phyloP scores from a whole-genome alignment of 2,888 invertebrate species.

The Harmothoe impar region DNA sequence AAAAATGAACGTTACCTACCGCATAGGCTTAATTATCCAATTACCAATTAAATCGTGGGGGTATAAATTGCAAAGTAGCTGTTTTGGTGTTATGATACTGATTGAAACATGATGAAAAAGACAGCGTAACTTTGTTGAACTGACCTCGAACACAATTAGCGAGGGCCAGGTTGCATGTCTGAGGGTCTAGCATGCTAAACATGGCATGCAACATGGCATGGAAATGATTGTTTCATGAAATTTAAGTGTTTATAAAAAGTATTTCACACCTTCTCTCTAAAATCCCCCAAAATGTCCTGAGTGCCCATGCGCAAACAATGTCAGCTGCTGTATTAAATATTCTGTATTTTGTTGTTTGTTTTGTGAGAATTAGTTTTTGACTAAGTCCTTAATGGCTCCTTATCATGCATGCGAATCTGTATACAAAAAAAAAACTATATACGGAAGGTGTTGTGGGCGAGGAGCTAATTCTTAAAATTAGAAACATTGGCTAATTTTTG shows the following conservation, averaged over 20 bases:
- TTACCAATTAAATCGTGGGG: not conserved
- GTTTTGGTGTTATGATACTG: not conserved
- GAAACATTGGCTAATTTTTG: too few species aligned
- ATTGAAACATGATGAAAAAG: not conserved
- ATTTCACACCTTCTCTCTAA: not conserved
- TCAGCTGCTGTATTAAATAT: not conserved
- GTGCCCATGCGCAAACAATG: not conserved
- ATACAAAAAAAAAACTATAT: too few species aligned
- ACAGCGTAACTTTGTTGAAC: not conserved
- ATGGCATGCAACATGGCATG: not conserved
- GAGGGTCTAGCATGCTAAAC: not conserved
- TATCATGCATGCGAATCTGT: too few species aligned
- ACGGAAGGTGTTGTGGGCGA: too few species aligned
- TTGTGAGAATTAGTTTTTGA: too few species aligned
- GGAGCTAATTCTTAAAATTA: too few species aligned
- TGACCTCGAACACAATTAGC: not conserved
- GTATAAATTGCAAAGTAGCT: not conserved
- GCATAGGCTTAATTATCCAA: not conserved
- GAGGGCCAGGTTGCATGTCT: constrained; percentile 5
- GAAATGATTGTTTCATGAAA: not conserved
- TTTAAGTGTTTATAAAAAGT: not conserved
- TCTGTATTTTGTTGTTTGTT: too few species aligned
- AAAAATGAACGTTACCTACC: not conserved
- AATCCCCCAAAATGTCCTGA: not conserved
- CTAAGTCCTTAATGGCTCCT: too few species aligned